Base-by-base conservation (phyloP, 1,140 invertebrate species). In the Doryteuthis pealeii region DNA sequence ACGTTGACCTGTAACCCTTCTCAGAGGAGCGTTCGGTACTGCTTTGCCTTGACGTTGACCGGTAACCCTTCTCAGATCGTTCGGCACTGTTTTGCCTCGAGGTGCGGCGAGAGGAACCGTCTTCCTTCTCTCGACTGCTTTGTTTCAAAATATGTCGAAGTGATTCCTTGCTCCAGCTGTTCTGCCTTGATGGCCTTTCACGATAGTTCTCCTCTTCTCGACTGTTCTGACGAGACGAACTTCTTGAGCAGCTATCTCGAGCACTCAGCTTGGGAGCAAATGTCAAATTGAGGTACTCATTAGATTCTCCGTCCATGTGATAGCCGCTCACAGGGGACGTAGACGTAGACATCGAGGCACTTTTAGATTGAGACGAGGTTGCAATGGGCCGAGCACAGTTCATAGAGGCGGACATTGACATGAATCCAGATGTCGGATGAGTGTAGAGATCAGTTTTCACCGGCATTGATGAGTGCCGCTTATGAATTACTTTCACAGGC, bases 271-370 rank as follows among this genome's bases (percentile, higher is more conserved):
- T 40, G 3, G 35, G 18, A 22, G 22, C 6, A 28, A 62, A 62
- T 62, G 54, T n/a, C 54, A 62, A 62, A 62, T 62, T 62, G 6
- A 62, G 26, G 18, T 62, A 62, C 54, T 62, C 54, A n/a, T 22
- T 28, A 12, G 18, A n/a, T 62, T 22, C 54, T n/a, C 10, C 26
- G 18, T 62, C 18, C 18, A 28, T 62, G 18, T 22, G 54, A 40
- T 5, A 40, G 26, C 54, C 6, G 18, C 54, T 62, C 22, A 62
- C 5, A 62, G 54, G 54, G 0, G 54, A 62, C 10, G 54, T 62
- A n/a, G 54, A 6, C 18, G 54, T 62, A n/a, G 54, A 6, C 26
- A 28, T 62, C 26, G 54, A 62, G 54, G 54, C 54, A 62, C 22
- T n/a, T 62, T 62, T 62, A n/a, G 54, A 22, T 14, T 62, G 54